Base-by-base conservation (phyloP, 2,888 invertebrate species). In the Sphinx pinastri region DNA sequence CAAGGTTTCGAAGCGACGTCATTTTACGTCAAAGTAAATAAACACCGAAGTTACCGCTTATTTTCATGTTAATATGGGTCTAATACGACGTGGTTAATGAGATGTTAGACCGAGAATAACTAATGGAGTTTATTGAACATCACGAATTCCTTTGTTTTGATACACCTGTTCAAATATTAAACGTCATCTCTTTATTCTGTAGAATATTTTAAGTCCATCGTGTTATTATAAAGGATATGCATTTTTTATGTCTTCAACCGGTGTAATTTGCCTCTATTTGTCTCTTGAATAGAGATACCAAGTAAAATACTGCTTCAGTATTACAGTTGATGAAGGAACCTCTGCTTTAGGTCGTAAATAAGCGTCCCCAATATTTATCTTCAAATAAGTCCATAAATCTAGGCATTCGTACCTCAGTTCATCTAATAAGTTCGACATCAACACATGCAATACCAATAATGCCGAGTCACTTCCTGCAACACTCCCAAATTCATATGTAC, bases 1-100 rank as follows among this genome's bases (percentile, higher is more conserved):
- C 89, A 90, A 81, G 83, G 84, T 88, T 90, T 91, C 90, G 88
- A 90, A 83, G 76, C 81, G 76, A 77, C 80, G 83, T 84, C 84
- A 84, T 77, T 84, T 84, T 77, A 76, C 80, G 78, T 79, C 77
- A 77, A 78, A 63, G 75, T 75, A 75, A 77, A 81, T 84, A 83
- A 84, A 82, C 77, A 79, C 73, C 76, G 70, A 67, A 63, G 19
- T 63, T 63, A 19, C 49, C 16, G 47, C 63, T 49, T 63, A 8
- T 63, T 63, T 49, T 63, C 16, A 45, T 8, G 16, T 12, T 8
- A 49, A 49, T 49, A 19, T 63, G 49, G 63, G 19, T 49, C 19
- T 63, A 63, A 63, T 63, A 12, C 49, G 13, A 19, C 63, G 16
- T 47, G 6, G 8, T 49, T 63, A 63, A 63, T 63, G 63, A 49